These are phyloP conservation scores for Osmerus eperlanus DNA, from an alignment of 2,113 vertebrate species.

Conservation along the genomic window DNA sequence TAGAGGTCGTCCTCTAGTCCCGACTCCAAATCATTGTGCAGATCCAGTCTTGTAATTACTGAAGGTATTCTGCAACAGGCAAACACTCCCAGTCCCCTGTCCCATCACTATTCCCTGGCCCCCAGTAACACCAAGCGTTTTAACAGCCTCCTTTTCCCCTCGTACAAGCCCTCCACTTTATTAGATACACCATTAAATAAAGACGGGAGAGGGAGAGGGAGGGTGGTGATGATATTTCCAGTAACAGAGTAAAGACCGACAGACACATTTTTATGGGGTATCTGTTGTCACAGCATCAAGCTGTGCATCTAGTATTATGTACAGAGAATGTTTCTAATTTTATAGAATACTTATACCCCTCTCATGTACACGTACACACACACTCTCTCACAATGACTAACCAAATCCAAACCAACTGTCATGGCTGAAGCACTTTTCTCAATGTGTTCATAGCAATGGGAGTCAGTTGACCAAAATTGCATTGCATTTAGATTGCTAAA, in stretches of 20 bases:
- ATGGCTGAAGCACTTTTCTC: too few relatives aligned
- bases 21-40: too few relatives aligned
- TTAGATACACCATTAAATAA: constrained; percentile 86
- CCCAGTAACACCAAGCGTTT: not conserved
- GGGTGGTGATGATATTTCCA: constrained; percentile 83
- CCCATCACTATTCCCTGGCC: not conserved
- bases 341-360: too few relatives aligned
- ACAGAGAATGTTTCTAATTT: not conserved
- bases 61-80: too few relatives aligned
- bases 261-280: constrained; percentile 85
- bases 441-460: too few relatives aligned
- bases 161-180: constrained; percentile 70
- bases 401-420: too few relatives aligned
- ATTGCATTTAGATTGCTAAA: too few relatives aligned
- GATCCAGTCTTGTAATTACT: too few relatives aligned
- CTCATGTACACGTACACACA: too few relatives aligned
- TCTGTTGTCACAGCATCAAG: constrained; percentile 77
- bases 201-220: not conserved
- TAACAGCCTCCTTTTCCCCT: not conserved
- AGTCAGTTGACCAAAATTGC: too few relatives aligned
- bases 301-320: constrained; percentile 30
- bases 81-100: not conserved
- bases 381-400: too few relatives aligned
- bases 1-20: too few relatives aligned
- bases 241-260: constrained; percentile 75